A percentile compares a stretch with the other conserved stretches of the same genome.
Conservation (phyloP, 1,140 invertebrate species). For the Drosophila repletoides region DNA sequence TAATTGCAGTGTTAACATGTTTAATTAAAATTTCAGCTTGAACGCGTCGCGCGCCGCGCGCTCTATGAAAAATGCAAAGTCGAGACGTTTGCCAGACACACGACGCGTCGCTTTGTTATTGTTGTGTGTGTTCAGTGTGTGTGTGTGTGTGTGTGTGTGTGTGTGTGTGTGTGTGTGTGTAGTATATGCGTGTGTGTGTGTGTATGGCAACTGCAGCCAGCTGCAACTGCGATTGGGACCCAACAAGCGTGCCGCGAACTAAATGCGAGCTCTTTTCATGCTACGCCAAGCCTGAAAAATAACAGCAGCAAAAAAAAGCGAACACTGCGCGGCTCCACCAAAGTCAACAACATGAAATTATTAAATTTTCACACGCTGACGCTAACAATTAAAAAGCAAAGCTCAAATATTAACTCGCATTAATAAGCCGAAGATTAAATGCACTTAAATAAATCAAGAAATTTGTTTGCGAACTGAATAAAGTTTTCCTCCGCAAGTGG, state of each 20-base stretch:
- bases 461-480: not conserved
- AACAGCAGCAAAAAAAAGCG: not conserved
- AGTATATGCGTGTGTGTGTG: not conserved
- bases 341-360: conserved; percentile 60
- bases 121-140: not conserved
- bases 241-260: conserved; percentile 46
- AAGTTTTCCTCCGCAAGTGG: no score
- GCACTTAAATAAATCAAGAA: not conserved
- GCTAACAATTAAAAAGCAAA: conserved; percentile 41
- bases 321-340: conserved; percentile 6
- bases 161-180: not conserved
- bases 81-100: conserved; percentile 55
- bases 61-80: conserved; percentile 42
- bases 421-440: not conserved
- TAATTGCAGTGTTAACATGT: conserved; percentile 78
- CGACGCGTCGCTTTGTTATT: conserved; percentile 23
- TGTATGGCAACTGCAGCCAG: conserved; percentile 6
- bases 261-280: conserved; percentile 62
- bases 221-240: conserved; percentile 18
- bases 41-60: conserved; percentile 27
- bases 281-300: conserved; percentile 67
- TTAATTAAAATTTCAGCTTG: conserved; percentile 77
- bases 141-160: conserved; percentile 1
- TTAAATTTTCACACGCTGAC: conserved; percentile 64
- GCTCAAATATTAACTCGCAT: not conserved